A percentile compares a stretch with the other conserved stretches of the same genome.
Conservation (phyloP, 2,113 vertebrate genomes). For the Gasterosteus aculeatus region DNA sequence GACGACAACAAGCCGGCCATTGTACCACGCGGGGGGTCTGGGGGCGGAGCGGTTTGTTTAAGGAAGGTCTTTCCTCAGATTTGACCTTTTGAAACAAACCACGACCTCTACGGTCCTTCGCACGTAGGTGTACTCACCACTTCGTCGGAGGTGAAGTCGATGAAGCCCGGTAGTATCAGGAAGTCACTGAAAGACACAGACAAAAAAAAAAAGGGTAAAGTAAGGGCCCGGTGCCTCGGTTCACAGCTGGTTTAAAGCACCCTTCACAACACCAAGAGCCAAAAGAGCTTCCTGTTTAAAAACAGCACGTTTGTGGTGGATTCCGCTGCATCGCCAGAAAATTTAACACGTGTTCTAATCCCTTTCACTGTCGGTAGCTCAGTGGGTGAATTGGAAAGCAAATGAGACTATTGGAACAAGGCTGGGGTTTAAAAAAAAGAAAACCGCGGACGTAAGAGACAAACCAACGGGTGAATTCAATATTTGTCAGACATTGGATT, state of each 20-base stretch:
- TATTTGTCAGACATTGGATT: neutral
- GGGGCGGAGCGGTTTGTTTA: constrained; percentile 2
- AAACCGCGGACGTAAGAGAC: neutral
- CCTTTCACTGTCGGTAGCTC: neutral
- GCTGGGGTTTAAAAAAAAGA: neutral
- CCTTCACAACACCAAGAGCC: neutral
- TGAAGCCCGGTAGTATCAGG: constrained; percentile 79
- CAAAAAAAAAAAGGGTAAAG: constrained; percentile 9
- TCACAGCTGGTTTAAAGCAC: neutral
- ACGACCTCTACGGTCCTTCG: neutral
- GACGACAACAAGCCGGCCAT: constrained; percentile 29
- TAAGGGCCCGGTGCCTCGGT: neutral
- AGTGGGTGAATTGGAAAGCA: neutral
- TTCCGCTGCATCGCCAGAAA: neutral
- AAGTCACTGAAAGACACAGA: constrained; percentile 78
- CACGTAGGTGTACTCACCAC: constrained; percentile 68
- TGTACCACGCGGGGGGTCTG: constrained; percentile 35
- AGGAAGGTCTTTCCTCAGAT: neutral
- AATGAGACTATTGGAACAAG: neutral
- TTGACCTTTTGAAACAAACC: neutral
- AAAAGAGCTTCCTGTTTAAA: neutral
- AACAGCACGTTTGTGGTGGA: neutral
- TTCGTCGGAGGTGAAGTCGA: constrained; percentile 79
- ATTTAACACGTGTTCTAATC: neutral
- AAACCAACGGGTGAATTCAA: neutral